Percentiles rank a stretch among this genome's conserved stretches.
These are phyloP conservation scores for Eudasyphora cyanicolor DNA, from an alignment of 2,888 invertebrate species.

Conservation along the genomic window DNA sequence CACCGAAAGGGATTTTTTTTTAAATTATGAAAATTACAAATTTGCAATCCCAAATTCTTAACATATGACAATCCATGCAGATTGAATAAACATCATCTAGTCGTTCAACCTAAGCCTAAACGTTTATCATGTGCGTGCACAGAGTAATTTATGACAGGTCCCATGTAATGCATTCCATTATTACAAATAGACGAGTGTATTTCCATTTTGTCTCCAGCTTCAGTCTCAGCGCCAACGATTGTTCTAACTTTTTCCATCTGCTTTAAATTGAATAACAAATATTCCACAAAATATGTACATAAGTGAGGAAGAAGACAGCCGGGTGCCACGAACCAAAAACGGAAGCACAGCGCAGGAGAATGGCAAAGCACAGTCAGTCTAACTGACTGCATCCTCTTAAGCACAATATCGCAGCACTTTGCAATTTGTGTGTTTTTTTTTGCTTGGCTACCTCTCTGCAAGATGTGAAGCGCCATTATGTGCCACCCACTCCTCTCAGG, in stretches of 20 bases:
- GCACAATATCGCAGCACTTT: constrained; percentile 57
- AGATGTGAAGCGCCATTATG: constrained; percentile 5
- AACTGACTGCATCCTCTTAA: constrained; percentile 63
- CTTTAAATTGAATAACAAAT: constrained; percentile 1
- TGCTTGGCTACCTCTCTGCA: constrained; percentile 11
- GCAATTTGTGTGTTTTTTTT: constrained; percentile 60
- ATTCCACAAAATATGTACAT: not conserved
- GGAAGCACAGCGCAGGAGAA: not conserved
- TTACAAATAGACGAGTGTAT: not conserved
- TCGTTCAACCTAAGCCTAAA: too few species aligned
- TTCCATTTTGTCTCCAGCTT: not conserved
- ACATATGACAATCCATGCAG: too few species aligned
- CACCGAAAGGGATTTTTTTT: too few species aligned
- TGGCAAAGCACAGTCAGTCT: constrained; percentile 9
- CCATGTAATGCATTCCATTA: not conserved
- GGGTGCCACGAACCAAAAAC: not conserved
- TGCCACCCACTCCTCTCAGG: not conserved
- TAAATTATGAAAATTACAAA: too few species aligned
- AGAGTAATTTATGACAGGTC: not conserved
- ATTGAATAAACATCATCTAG: too few species aligned
- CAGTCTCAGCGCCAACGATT: not conserved
- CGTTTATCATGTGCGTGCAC: too few species aligned
- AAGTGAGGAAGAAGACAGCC: not conserved
- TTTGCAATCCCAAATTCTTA: too few species aligned
- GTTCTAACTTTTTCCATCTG: not conserved